Base-by-base conservation (phyloP, 2,888 invertebrate genomes). In the Drosophila niveifrons region DNA sequence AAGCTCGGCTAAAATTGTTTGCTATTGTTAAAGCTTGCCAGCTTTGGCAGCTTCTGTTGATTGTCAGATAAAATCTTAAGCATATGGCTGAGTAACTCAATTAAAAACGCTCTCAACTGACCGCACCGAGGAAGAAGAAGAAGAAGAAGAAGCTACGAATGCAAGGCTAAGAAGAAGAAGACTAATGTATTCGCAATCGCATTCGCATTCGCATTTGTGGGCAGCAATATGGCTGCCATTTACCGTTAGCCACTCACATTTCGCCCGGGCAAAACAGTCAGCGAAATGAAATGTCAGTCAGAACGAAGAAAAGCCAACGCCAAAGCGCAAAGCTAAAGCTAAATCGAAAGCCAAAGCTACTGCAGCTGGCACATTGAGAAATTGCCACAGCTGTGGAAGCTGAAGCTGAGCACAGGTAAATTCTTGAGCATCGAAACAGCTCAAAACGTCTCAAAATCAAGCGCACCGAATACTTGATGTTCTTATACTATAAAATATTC, bases 361-460 rank as follows among this genome's bases (percentile, higher is more conserved):
- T 41, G 28, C 39, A 36, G 28, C 15, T 58, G 57, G 10, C 50
- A 15, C 10, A 4, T 29, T 29, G 41, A 17, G 28, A 48, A 23
- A 23, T 23, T 23, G 23, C 23, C 23, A 23, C 23, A 23, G 23
- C 23, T 23, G 23, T 23, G 41, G 10, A 29, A 23, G 23, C 23
- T 23, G 10, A 29, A 23, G 23, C 23, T 23, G 29, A 50, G 28
- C 57, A 11, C 36, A 58, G 47, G 17, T 58, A 58, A 59, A 59
- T 59, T 29, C 51, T 51, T 43, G 31, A 59, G 43, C 6, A 23
- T 23, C 23, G 23, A 23, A 23, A 23, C 6, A 23, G 23, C 23
- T 23, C 23, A 23, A 23, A n/a, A n/a, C n/a, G n/a, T n/a, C n/a
- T n/a, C n/a, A n/a, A n/a, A n/a, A n/a, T n/a, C 23, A 23, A 23